Conservation (phyloP, 30 jellyfish, hydroid and myxozoan genomes). For the Aurelia sp. region DNA sequence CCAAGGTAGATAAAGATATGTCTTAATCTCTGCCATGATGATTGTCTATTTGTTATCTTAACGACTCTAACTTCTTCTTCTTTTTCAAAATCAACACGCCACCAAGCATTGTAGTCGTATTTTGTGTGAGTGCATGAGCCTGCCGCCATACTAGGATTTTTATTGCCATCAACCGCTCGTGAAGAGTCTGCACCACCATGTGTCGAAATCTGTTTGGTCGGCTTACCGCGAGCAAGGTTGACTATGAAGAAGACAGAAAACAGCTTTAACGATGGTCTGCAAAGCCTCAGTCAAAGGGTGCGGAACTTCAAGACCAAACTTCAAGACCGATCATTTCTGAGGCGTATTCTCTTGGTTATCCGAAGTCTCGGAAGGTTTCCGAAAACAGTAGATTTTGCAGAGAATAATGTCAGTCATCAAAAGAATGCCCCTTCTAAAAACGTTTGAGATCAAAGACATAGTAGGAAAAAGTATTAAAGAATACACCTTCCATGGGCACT, state of each 20-base stretch:
- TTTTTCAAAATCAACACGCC: slow-evolving; percentile 66
- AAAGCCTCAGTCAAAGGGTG: no score
- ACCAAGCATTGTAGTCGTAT: slow-evolving; percentile 42
- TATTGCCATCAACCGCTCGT: slow-evolving; percentile 55
- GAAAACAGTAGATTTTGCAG: no score
- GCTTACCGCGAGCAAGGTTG: slow-evolving; percentile 49
- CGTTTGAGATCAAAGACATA: no score
- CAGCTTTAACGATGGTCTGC: no score
- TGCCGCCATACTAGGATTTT: background rate
- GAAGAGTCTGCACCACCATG: background rate
- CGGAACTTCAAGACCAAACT: no score
- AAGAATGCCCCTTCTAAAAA: no score
- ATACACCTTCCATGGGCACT: no score
- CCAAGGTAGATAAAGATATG: slow-evolving; percentile 33
- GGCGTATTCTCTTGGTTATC: no score
- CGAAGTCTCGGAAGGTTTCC: no score
- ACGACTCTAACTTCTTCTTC: slow-evolving; percentile 18
- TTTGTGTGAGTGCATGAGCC: slow-evolving; percentile 59
- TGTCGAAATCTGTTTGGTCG: slow-evolving; percentile 46
- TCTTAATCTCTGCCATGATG: slow-evolving; percentile 39
- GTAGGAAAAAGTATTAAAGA: no score
- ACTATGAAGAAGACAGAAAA: background rate
- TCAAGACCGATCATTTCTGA: no score
- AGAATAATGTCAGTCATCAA: no score
- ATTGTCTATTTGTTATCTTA: slow-evolving; percentile 40